Conservation (phyloP, 37 sponge, comb jelly and placozoan species). For the Chondrilla cf. caribensis region DNA sequence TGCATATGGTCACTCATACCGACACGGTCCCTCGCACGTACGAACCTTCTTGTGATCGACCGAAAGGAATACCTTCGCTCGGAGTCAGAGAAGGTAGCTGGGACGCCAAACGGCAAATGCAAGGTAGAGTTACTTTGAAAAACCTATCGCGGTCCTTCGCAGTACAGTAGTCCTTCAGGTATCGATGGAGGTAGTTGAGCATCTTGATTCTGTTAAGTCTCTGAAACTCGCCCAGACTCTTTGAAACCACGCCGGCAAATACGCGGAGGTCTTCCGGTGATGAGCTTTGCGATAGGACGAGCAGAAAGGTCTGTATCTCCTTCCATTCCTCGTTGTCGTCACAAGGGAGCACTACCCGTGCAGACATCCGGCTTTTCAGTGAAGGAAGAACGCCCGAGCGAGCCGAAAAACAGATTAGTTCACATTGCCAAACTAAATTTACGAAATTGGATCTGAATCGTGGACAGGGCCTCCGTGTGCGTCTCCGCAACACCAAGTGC, state of each 20-base stretch:
- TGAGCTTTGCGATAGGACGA: conserved; percentile 22
- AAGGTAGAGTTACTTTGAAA: conserved; percentile 46
- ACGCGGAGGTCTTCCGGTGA: conserved; percentile 23
- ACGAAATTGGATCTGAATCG: too few relatives aligned
- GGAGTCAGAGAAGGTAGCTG: conserved; percentile 52
- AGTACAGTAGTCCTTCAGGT: conserved; percentile 33
- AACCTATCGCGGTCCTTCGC: conserved; percentile 47
- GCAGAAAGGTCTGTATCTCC: conserved; percentile 42
- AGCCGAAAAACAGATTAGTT: too few relatives aligned
- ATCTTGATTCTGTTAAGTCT: neutral
- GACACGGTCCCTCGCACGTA: too few relatives aligned
- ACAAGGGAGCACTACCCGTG: conserved; percentile 39
- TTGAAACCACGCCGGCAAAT: conserved; percentile 13
- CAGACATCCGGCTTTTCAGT: conserved; percentile 2
- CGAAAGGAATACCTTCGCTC: conserved; percentile 53
- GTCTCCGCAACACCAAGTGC: too few relatives aligned
- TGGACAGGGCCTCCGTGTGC: too few relatives aligned
- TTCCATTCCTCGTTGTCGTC: conserved; percentile 32
- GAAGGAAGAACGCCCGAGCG: too few relatives aligned
- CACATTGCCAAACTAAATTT: too few relatives aligned
- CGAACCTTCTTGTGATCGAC: conserved; percentile 57
- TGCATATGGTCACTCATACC: too few relatives aligned
- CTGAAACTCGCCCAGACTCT: neutral
- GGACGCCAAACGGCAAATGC: conserved; percentile 55
- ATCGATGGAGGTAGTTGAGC: conserved; percentile 41